Percentiles rank a stretch among this genome's conserved stretches.
phyloP scores from a whole-genome alignment of 2,888 invertebrate genomes.

The Ichneumoninae sp. region DNA sequence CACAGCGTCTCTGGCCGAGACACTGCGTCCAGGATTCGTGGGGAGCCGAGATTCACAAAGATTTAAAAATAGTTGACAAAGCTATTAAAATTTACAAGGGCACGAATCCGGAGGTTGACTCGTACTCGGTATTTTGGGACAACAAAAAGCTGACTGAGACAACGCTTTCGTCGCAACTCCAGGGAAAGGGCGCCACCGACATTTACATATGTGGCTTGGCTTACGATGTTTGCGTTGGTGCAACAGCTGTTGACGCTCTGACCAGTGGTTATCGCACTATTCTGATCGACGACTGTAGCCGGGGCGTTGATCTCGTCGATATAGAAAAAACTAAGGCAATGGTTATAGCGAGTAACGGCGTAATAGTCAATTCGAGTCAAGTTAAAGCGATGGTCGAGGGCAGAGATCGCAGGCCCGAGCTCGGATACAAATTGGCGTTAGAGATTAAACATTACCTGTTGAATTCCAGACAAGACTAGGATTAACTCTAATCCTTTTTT shows the following conservation, averaged over 20 bases:
- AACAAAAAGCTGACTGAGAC: constrained; percentile 96
- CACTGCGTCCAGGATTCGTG: constrained; percentile 98
- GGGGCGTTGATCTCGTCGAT: constrained; percentile 94
- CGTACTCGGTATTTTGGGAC: constrained; percentile 99
- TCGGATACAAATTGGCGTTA: constrained; percentile 95
- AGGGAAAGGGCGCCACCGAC: constrained; percentile 93
- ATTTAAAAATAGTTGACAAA: constrained; percentile 92
- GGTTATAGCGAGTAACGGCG: constrained; percentile 91
- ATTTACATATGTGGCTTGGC: constrained; percentile 98
- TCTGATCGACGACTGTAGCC: constrained; percentile 94
- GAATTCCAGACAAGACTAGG: constrained; percentile 36
- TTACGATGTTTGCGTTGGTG: constrained; percentile 97
- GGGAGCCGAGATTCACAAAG: constrained; percentile 97
- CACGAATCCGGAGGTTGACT: constrained; percentile 97
- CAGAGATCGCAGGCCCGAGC: constrained; percentile 93
- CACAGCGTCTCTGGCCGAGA: constrained; percentile 96
- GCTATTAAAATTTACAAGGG: constrained; percentile 95
- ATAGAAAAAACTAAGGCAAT: constrained; percentile 93
- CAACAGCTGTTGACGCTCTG: constrained; percentile 95
- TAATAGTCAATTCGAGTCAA: constrained; percentile 92
- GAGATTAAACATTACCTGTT: constrained; percentile 87
- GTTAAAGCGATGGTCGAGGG: constrained; percentile 95
- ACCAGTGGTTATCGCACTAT: constrained; percentile 96
- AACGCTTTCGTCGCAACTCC: constrained; percentile 91
- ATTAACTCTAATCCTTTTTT: not conserved